Evolutionary conservation across 2,888 invertebrate genomes (phyloP), one percentile per base, ranked within the genome.

Genomic region (Fragum whitleyi): DNA sequence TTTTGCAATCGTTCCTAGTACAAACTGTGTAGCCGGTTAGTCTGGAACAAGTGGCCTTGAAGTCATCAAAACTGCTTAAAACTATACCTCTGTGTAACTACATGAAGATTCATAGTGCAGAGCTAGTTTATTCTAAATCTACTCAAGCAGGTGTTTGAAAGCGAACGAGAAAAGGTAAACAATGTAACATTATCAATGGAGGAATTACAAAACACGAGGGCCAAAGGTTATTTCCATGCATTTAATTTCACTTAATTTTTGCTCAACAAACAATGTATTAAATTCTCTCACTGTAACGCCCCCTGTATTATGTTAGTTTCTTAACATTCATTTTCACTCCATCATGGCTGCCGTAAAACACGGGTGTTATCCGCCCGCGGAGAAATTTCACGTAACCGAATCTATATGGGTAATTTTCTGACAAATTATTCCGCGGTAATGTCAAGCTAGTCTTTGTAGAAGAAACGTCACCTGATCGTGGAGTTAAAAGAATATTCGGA

Each of bases 351-450:
- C 11, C 28, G 29, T 29, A 61, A 61, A 39, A 32, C 47, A 39
- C 61, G 47, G 19, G 47, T 61, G 61, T 47, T 73, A 51, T 23
- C 36, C 29, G 55, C 55, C 26, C 3, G 42, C 39, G 47, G 73
- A 73, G 42, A 42, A 62, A 73, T 73, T 73, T 73, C 42, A 59
- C 61, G 73, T 47, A 73, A 73, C 61, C 73, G 61, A 73, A 73
- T 73, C 61, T 73, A 73, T 61, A 47, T 42, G 55, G 61, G 61
- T 36, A 61, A 39, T 73, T 61, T 73, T 62, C 51, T 16, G 65
- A n/a, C 65, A 29, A 65, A 65, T 65, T 65, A 42, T 26, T 21
- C 65, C 21, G 19, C 42, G 39, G 23, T 42, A 42, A 65, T 32
- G 42, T 65, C 32, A 36, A 21, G 6, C 32, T 65, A 11, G 9